Evolutionary conservation across 2,888 invertebrate species (phyloP).

Genomic region (Xylophagus ater): DNA sequence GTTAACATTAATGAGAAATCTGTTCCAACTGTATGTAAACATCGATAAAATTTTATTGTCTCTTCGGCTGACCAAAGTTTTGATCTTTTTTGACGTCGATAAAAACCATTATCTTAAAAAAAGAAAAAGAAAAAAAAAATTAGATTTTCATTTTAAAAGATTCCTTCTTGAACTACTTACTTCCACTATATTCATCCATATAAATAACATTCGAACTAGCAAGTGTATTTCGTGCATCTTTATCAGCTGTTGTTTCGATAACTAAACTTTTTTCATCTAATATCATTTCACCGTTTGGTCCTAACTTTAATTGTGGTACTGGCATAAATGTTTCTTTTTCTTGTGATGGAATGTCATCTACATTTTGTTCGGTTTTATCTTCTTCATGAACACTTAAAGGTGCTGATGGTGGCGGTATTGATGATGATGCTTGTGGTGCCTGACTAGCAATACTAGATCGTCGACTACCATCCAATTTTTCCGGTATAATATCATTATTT

Average conservation of each 20-base stretch:
- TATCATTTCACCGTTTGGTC: conserved; percentile 72
- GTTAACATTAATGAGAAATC: conserved; percentile 85
- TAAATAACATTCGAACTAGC: conserved; percentile 55
- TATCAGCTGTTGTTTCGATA: conserved; percentile 58
- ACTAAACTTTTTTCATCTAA: conserved; percentile 77
- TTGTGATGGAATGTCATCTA: conserved; percentile 21
- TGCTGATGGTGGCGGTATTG: conserved; percentile 3
- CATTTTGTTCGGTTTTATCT: conserved; percentile 29
- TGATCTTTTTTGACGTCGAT: conserved; percentile 53
- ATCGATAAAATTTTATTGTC: conserved; percentile 84
- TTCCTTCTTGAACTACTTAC: too few species aligned
- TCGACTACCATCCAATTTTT: conserved; percentile 32
- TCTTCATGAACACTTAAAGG: conserved; percentile 15
- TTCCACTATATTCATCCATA: conserved; percentile 46
- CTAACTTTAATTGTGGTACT: conserved; percentile 76
- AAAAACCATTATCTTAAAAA: conserved; percentile 45
- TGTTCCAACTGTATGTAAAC: conserved; percentile 78
- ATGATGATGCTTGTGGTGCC: conserved; percentile 1
- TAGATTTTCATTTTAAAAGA: too few species aligned
- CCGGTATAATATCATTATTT: conserved; percentile 29
- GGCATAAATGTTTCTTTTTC: conserved; percentile 41
- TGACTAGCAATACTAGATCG: conserved; percentile 8
- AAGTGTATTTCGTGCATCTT: conserved; percentile 49
- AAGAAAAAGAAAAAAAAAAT: not conserved
- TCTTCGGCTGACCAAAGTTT: conserved; percentile 68